A percentile compares a stretch with the other conserved stretches of the same genome.
These are phyloP conservation scores for Calliopsis andreniformis DNA, from an alignment of 1,140 invertebrate species.

Conservation along the genomic window DNA sequence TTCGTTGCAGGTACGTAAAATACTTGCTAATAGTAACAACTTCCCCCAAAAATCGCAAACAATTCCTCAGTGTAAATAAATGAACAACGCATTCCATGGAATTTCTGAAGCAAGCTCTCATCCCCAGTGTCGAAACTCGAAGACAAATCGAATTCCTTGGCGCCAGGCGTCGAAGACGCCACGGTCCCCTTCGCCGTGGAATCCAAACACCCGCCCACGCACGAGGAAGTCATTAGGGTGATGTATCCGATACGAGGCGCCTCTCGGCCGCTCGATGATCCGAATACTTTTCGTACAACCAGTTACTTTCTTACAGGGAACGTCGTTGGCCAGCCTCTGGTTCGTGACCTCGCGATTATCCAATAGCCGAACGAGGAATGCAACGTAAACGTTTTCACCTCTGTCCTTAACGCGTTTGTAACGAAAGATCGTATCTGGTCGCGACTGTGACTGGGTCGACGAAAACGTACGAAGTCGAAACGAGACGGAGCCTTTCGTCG, in stretches of 20 bases:
- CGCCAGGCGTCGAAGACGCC: conserved; percentile 4
- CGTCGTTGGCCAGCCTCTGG: background rate
- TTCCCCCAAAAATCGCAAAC: too few species aligned
- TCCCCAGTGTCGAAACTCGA: conserved; percentile 11
- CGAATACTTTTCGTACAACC: conserved; percentile 50
- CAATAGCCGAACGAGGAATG: conserved; percentile 43
- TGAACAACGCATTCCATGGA: too few species aligned
- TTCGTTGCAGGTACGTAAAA: too few species aligned
- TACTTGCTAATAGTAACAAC: too few species aligned
- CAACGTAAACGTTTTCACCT: conserved; percentile 48
- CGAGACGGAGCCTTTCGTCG: conserved; percentile 11
- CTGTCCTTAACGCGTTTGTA: conserved; percentile 12
- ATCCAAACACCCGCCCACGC: conserved; percentile 58
- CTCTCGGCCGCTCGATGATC: conserved; percentile 29
- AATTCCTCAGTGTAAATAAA: too few species aligned
- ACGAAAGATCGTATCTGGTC: conserved; percentile 41
- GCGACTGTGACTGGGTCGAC: background rate
- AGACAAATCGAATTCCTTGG: conserved; percentile 10
- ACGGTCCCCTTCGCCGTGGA: background rate
- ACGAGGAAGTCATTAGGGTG: conserved; percentile 67
- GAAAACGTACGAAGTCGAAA: conserved; percentile 26
- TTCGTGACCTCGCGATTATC: conserved; percentile 53
- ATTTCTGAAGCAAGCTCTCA: background rate
- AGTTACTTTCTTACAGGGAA: conserved; percentile 38
- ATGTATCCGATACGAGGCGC: conserved; percentile 58